Percentiles rank a stretch among this genome's conserved stretches.
Conservation (phyloP, 2,797 vertebrate genomes). For the Brotogeris chrysoptera region DNA sequence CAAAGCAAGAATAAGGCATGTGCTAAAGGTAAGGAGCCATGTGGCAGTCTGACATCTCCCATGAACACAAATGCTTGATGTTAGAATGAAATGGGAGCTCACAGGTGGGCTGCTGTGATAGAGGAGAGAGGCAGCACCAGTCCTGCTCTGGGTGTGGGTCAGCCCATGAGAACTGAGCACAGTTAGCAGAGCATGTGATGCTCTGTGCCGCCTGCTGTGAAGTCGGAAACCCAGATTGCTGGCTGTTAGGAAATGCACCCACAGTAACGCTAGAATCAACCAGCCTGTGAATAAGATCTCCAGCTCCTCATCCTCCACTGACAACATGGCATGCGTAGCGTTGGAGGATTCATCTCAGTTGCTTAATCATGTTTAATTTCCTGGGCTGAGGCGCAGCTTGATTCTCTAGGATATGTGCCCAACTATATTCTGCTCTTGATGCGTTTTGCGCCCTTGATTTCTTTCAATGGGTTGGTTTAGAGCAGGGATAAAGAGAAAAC, state of each 20-base stretch:
- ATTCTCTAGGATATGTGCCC: background rate
- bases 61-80: background rate
- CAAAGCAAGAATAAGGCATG: background rate
- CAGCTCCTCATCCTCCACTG: background rate
- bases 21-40: background rate
- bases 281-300: background rate
- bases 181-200: background rate
- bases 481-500: background rate
- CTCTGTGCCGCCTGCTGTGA: background rate
- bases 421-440: background rate
- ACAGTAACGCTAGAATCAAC: background rate
- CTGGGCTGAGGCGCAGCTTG: background rate
- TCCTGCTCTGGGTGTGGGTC: background rate
- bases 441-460: background rate
- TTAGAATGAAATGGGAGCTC: background rate
- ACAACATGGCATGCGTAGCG: rapidly evolving
- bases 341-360: background rate
- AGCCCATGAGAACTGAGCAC: rapidly evolving
- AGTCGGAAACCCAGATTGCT: background rate
- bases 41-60: background rate
- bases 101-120: background rate
- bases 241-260: background rate
- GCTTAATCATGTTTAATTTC: background rate
- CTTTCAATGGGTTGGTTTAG: background rate
- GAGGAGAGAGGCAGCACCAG: background rate